phyloP scores from a whole-genome alignment of 2,797 vertebrate genomes.

The Oreochromis grahami region DNA sequence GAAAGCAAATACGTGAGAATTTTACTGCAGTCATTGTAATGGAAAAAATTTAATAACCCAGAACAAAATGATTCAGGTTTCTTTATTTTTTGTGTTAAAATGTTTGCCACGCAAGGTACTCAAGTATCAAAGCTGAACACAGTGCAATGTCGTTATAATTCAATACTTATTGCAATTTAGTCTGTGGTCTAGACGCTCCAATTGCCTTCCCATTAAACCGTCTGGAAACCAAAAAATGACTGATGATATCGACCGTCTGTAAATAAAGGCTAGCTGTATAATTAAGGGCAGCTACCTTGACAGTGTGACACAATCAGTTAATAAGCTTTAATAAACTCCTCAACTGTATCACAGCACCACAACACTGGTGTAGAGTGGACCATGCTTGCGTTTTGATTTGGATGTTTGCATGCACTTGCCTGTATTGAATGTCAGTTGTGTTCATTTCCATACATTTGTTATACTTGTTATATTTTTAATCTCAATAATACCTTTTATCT shows the following conservation, averaged over 20 bases:
- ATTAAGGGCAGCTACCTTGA: not conserved
- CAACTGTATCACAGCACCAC: not conserved
- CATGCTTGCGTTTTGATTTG: not conserved
- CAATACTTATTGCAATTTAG: not conserved
- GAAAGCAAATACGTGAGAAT: not conserved
- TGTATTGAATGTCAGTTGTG: not conserved
- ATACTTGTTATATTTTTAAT: not conserved
- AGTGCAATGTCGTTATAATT: slow-evolving; percentile 2
- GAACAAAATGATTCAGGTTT: not conserved
- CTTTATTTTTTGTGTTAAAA: slow-evolving; percentile 11
- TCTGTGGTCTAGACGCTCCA: slow-evolving; percentile 5
- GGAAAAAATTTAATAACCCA: not conserved
- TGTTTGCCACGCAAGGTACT: not conserved
- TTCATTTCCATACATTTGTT: not conserved
- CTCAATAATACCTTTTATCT: not conserved
- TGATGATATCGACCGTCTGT: slow-evolving; percentile 5
- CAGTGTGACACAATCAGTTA: not conserved
- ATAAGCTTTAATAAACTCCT: not conserved
- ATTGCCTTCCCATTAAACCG: slow-evolving; percentile 22
- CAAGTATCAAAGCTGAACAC: not conserved
- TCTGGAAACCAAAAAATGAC: slow-evolving; percentile 34
- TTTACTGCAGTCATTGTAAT: not conserved
- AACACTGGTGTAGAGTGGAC: not conserved
- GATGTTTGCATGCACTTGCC: not conserved
- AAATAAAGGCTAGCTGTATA: slow-evolving; percentile 12